Conservation (phyloP, 2,113 vertebrate species). For the Parus major region DNA sequence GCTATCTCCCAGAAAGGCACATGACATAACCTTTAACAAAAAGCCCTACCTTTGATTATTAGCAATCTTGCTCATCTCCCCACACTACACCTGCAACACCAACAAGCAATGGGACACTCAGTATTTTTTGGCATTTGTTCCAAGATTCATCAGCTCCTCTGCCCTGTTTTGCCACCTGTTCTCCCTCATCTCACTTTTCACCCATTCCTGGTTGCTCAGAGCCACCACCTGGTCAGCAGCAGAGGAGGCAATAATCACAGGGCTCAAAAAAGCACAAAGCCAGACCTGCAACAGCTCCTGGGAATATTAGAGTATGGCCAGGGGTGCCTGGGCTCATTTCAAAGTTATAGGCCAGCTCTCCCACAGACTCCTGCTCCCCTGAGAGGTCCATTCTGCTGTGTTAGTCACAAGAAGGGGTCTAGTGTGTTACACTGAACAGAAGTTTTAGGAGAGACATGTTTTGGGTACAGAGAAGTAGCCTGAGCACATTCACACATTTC, state of each 20-base stretch:
- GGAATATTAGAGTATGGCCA: neutral
- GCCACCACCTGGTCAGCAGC: conserved; percentile 60
- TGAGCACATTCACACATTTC: neutral
- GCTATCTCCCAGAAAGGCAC: neutral
- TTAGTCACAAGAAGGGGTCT: neutral
- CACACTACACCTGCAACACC: neutral
- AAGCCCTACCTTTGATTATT: neutral
- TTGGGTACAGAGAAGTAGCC: neutral
- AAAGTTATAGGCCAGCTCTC: neutral
- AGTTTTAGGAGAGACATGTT: neutral
- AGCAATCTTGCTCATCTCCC: neutral
- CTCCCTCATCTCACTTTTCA: neutral
- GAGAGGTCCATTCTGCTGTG: neutral
- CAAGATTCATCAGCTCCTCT: neutral
- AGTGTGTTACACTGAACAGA: neutral
- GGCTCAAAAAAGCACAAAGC: neutral
- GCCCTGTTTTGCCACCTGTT: neutral
- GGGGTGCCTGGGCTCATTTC: neutral
- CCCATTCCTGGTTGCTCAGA: conserved; percentile 21
- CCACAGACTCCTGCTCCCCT: neutral
- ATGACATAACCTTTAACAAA: neutral
- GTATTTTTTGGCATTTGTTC: neutral
- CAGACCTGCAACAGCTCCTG: neutral
- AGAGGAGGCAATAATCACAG: neutral
- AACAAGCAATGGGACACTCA: neutral